Base-by-base conservation (phyloP, 2,888 invertebrate genomes). In the Trachelus stipa region DNA sequence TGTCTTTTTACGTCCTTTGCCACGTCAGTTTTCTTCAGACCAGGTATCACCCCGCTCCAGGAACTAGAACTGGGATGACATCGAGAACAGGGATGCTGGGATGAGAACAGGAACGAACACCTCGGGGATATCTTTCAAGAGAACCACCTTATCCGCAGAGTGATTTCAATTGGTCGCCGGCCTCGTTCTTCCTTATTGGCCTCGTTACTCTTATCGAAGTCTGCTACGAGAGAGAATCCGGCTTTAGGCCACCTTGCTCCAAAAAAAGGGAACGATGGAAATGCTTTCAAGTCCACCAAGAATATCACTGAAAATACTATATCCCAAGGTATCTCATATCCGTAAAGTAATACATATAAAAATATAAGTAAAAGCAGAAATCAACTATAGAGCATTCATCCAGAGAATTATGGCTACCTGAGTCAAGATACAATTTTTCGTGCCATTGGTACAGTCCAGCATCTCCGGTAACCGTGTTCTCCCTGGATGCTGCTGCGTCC, bases 171-270 rank as follows among this genome's bases (percentile, higher is more conserved):
- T 71, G 71, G 71, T 31, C 34, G 71, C 11, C 31, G 31, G 12
- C 71, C 71, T 34, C 71, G 34, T 71, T 71, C 31, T 71, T 71
- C 34, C 34, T 71, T 31, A 71, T 71, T 34, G 71, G 71, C 30
- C 74, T 74, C 74, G 35, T 74, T 74, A 74, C 74, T 74, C 35
- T 74, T 74, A 35, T 71, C 31, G 31, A 12, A 34, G 23, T 34
- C 34, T 71, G 71, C 23, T 56, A 2, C 56, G 9, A 56, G 56
- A 56, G 56, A 56, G 23, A 56, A 56, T 56, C 56, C 35, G 12
- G 35, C 56, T 56, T 56, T 56, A 2, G 56, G 23, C 56, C 23
- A 23, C 23, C 56, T 56, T 23, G 23, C 56, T 9, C 56, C 56
- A 23, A 2, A 56, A 9, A 6, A 56, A 56, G 23, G 9, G 9